These are phyloP conservation scores for Torymus texanus DNA, from an alignment of 2,888 invertebrate genomes.

Conservation along the genomic window DNA sequence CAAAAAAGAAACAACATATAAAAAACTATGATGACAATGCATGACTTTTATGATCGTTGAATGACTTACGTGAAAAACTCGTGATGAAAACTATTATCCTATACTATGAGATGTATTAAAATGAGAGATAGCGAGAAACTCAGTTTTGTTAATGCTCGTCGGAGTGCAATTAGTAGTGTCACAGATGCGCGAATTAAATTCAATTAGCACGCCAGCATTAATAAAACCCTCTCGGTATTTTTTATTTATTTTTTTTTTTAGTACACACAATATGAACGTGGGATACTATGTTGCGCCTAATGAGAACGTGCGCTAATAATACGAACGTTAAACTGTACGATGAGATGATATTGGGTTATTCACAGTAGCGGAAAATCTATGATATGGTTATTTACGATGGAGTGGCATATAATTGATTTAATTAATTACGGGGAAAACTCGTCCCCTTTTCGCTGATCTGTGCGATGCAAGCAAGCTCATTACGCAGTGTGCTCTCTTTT, in stretches of 20 bases:
- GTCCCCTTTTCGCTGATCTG: neutral
- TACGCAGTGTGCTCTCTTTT: slow-evolving; percentile 29
- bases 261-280: no score
- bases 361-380: slow-evolving; percentile 5
- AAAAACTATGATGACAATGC: slow-evolving; percentile 2
- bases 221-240: no score
- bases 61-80: slow-evolving; percentile 51
- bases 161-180: neutral
- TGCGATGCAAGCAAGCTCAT: slow-evolving; percentile 37
- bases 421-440: neutral
- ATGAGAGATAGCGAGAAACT: neutral
- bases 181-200: no score
- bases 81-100: slow-evolving; percentile 26
- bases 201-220: no score
- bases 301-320: no score
- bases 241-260: no score
- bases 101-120: no score
- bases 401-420: neutral
- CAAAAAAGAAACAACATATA: slow-evolving; percentile 12
- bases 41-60: neutral
- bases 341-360: slow-evolving; percentile 1
- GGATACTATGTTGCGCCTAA: no score
- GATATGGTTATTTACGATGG: slow-evolving; percentile 21
- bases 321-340: no score
- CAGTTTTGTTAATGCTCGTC: neutral